Conservation (phyloP, 2,888 invertebrate species). For the Dynastes maya region DNA sequence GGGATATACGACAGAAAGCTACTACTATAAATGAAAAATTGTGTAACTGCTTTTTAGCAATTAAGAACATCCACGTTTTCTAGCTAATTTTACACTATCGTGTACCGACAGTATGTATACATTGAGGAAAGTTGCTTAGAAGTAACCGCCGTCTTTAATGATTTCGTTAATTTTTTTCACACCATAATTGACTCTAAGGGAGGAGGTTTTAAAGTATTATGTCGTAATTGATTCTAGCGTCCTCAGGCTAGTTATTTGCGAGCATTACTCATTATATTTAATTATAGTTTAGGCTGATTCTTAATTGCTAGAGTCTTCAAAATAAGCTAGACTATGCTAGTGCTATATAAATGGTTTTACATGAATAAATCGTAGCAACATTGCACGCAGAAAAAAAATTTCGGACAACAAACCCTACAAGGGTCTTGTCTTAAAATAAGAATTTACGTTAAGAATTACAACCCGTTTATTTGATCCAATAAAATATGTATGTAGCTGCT, state of each 20-base stretch:
- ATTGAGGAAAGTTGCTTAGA: constrained; percentile 35
- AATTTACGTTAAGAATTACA: too few species aligned
- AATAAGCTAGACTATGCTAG: too few species aligned
- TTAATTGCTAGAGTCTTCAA: not conserved
- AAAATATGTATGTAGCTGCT: too few species aligned
- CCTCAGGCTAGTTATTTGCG: constrained; percentile 4
- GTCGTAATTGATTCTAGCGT: constrained; percentile 31
- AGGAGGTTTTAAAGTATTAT: constrained; percentile 28
- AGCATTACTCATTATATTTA: constrained; percentile 13
- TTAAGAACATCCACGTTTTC: constrained; percentile 29
- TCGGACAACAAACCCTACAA: too few species aligned
- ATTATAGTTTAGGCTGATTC: not conserved
- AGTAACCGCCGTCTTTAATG: constrained; percentile 35
- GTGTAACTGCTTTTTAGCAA: constrained; percentile 41
- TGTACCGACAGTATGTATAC: not conserved
- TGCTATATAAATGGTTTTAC: too few species aligned
- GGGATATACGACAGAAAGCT: not conserved
- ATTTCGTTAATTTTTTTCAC: constrained; percentile 41
- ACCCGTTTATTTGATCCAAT: too few species aligned
- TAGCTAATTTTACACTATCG: constrained; percentile 36
- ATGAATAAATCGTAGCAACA: too few species aligned
- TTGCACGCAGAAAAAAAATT: too few species aligned
- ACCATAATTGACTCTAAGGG: constrained; percentile 28
- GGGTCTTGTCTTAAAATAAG: too few species aligned
- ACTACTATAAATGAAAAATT: constrained; percentile 40